These are phyloP conservation scores for Magallana ariakensis DNA, from an alignment of 1,140 invertebrate species.

Conservation along the genomic window DNA sequence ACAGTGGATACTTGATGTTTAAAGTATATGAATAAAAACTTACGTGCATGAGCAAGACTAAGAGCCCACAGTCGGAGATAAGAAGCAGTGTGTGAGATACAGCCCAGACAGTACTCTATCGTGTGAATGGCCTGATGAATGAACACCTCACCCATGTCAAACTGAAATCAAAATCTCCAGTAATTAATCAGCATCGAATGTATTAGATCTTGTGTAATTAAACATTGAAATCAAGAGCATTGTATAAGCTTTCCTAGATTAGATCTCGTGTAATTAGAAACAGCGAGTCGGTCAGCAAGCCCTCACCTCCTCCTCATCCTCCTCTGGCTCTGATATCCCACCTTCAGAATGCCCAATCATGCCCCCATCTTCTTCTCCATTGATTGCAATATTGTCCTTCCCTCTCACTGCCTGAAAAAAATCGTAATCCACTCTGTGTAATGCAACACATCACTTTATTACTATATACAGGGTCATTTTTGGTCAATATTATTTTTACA, in stretches of 20 bases:
- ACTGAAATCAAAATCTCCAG: constrained; percentile 80
- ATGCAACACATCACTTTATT: too few relatives aligned
- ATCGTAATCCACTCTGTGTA: too few relatives aligned
- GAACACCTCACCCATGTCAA: constrained; percentile 92
- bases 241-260: too few relatives aligned
- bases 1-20: neutral
- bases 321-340: constrained; percentile 39
- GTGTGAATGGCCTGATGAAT: constrained; percentile 98
- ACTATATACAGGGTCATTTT: too few relatives aligned
- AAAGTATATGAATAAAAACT: constrained; percentile 80
- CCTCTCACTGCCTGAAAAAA: constrained; percentile 40
- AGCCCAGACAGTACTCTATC: constrained; percentile 97
- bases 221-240: too few relatives aligned
- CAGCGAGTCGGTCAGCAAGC: too few relatives aligned
- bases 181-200: neutral
- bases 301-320: constrained; percentile 54
- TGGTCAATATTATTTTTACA: too few relatives aligned
- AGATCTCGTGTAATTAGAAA: too few relatives aligned
- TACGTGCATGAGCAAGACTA: constrained; percentile 96
- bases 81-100: constrained; percentile 97
- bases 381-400: constrained; percentile 44
- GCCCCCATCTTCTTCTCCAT: constrained; percentile 42
- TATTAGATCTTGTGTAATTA: neutral
- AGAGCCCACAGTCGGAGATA: constrained; percentile 98
- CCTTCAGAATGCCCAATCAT: neutral